These are phyloP conservation scores for Pandemis cinnamomeana DNA, from an alignment of 2,888 invertebrate genomes.

Conservation along the genomic window DNA sequence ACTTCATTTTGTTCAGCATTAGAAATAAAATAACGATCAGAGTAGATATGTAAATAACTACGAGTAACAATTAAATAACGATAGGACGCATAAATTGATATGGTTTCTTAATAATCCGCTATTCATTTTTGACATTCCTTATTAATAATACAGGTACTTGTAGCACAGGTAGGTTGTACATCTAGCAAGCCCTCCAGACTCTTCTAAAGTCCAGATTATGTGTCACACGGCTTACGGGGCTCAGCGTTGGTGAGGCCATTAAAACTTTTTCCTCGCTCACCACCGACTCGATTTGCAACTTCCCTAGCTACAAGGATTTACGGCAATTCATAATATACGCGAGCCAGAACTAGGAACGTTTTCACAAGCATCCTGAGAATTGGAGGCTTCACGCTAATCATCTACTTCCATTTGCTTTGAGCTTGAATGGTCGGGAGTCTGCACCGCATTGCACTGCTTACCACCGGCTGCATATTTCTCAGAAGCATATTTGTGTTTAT, in stretches of 20 bases:
- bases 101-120: too few relatives aligned
- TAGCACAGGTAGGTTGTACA: too few relatives aligned
- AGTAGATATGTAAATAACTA: too few relatives aligned
- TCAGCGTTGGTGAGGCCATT: conserved; percentile 53
- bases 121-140: too few relatives aligned
- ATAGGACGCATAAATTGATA: too few relatives aligned
- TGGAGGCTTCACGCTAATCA: not conserved
- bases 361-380: not conserved
- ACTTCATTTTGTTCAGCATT: not conserved
- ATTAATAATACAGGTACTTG: too few relatives aligned
- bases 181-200: not conserved
- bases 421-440: not conserved
- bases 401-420: not conserved
- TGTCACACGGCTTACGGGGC: conserved; percentile 13
- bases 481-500: not conserved
- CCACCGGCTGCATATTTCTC: not conserved
- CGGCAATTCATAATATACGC: not conserved
- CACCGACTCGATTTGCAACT: conserved; percentile 55
- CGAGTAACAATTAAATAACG: too few relatives aligned
- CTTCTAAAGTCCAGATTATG: conserved; percentile 21
- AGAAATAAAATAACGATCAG: too few relatives aligned
- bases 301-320: conserved; percentile 54
- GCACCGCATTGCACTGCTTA: not conserved
- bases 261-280: conserved; percentile 58
- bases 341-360: not conserved